Conservation (phyloP, 2,113 vertebrate species). For the Scytalopus superciliaris region DNA sequence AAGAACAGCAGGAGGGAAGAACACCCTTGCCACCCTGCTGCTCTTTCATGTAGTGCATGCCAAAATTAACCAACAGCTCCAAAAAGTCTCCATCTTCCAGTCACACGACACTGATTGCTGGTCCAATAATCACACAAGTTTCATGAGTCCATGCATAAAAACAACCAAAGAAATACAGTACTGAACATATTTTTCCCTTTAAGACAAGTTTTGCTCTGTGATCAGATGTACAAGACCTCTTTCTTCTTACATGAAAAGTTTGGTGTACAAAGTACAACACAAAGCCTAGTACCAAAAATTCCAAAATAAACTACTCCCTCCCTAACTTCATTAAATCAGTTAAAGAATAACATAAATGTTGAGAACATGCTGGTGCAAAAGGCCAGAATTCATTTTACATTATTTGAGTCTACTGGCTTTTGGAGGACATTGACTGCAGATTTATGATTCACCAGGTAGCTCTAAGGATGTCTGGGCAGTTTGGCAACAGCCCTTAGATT, state of each 20-base stretch:
- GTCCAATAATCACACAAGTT: background rate
- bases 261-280: background rate
- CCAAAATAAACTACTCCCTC: background rate
- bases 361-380: background rate
- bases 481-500: conserved; percentile 20
- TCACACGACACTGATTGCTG: background rate
- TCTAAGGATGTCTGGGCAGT: conserved; percentile 17
- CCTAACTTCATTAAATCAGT: background rate
- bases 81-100: background rate
- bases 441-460: conserved; percentile 42
- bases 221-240: too few species aligned
- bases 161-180: background rate
- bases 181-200: background rate
- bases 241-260: background rate
- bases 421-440: background rate
- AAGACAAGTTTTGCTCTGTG: background rate
- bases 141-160: background rate
- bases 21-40: background rate
- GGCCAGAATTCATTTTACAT: background rate
- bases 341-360: background rate
- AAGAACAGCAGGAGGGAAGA: background rate
- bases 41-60: background rate
- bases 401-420: background rate
- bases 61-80: background rate
- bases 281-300: background rate